Evolutionary conservation across 2,888 invertebrate genomes (phyloP).

Genomic region (Glomeris marginata): DNA sequence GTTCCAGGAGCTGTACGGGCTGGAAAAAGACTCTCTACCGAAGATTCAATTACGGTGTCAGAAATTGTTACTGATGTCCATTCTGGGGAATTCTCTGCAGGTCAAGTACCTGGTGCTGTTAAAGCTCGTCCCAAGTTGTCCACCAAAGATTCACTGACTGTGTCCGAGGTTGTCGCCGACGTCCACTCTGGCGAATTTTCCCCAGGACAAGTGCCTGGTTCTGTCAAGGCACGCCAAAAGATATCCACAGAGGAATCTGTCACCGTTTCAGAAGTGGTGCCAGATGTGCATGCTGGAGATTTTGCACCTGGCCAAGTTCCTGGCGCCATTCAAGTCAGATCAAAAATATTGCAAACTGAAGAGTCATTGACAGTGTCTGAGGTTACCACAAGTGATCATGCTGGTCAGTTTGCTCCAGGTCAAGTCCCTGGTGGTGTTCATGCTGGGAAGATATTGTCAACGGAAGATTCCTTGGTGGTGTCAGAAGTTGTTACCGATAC

Average conservation of each 20-base stretch:
- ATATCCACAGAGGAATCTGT: constrained; percentile 39
- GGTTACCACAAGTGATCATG: constrained; percentile 5
- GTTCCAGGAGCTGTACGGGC: constrained; percentile 6
- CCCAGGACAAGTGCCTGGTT: constrained; percentile 25
- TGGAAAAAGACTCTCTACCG: neutral
- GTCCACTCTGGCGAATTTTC: constrained; percentile 16
- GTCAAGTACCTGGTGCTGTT: constrained; percentile 14
- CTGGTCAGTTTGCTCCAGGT: constrained; percentile 2
- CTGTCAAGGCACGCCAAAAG: constrained; percentile 36
- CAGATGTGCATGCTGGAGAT: constrained; percentile 32
- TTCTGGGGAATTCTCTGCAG: constrained; percentile 8
- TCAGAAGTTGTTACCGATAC: constrained; percentile 5
- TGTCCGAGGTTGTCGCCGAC: constrained; percentile 13
- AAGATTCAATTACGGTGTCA: constrained; percentile 3
- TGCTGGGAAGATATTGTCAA: constrained; percentile 11
- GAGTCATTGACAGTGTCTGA: constrained; percentile 10
- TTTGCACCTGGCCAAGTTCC: constrained; percentile 30
- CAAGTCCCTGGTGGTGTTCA: constrained; percentile 7
- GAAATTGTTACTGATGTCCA: constrained; percentile 3
- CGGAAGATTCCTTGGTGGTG: constrained; percentile 9
- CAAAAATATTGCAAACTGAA: constrained; percentile 2
- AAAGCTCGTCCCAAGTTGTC: constrained; percentile 14
- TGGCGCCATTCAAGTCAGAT: constrained; percentile 5
- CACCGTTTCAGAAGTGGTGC: constrained; percentile 38
- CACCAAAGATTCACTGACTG: constrained; percentile 14